Percentiles rank a stretch among this genome's conserved stretches.
Conservation (phyloP, 2,888 invertebrate species). For the Netelia virgata region DNA sequence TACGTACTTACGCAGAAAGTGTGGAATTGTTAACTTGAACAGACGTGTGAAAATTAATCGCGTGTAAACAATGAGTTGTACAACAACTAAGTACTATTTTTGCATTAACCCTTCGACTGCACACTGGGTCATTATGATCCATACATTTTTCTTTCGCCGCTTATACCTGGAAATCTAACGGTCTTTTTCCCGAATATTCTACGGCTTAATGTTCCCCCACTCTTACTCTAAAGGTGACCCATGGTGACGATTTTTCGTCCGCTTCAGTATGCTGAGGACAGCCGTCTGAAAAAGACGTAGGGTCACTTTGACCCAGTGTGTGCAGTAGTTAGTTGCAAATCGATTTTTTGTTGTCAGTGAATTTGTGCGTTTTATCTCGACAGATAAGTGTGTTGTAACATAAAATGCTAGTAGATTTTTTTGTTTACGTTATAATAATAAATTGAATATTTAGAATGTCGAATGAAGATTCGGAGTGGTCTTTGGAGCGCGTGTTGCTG, state of each 20-base stretch:
- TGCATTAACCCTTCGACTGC: background rate
- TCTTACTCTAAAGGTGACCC: no score
- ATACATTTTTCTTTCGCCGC: no score
- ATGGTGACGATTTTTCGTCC: no score
- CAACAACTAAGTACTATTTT: background rate
- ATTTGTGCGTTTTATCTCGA: background rate
- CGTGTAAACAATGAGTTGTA: background rate
- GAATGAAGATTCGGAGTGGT: background rate
- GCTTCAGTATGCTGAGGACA: background rate
- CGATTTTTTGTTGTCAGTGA: no score
- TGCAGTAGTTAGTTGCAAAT: no score
- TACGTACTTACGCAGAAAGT: background rate
- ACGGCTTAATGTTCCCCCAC: no score
- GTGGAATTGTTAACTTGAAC: background rate
- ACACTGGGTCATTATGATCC: no score
- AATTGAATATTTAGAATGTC: background rate
- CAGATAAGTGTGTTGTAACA: background rate
- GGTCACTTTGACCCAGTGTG: background rate
- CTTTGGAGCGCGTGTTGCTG: background rate
- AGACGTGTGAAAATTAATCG: background rate
- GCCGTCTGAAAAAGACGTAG: background rate
- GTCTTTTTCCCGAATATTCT: no score
- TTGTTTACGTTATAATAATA: background rate
- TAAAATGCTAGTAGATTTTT: background rate
- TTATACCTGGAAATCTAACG: no score